Evolutionary conservation across 2,797 vertebrate species (phyloP), one percentile per base, ranked within the genome.

Genomic region (Girardinus metallicus): DNA sequence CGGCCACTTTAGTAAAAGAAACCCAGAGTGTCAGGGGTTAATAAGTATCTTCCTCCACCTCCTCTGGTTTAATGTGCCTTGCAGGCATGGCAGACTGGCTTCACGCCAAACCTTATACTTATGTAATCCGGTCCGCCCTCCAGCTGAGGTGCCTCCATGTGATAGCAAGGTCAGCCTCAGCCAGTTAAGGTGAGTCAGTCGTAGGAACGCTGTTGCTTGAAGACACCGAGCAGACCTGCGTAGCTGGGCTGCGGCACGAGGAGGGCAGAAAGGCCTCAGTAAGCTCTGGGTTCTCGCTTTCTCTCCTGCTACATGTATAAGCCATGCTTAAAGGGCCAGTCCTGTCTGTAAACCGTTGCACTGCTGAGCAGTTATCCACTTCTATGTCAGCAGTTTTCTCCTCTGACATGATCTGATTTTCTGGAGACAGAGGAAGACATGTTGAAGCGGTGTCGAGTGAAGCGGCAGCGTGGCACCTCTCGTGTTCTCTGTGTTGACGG

Each of bases 211-310:
- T 79, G 79, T 90, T 88, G 75, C 89, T 94, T 0, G 93, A 93
- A 77, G 86, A 92, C 70, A 95, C 90, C 0, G 75, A 90, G 85
- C 92, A 92, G 82, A 96, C 96, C 84, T 97, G 95, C 46, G 94
- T 94, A 43, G 95, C 91, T 5, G 92, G 79, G 4, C 93, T 93
- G 81, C 80, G 66, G 62, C 86, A 76, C 13, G 73, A 71, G 75
- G 85, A 78, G 53, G 79, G 75, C 34, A 23, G 87, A 57, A 29
- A 88, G 46, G 72, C 79, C 57, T 82, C 81, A 77, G 75, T 75
- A 16, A 12, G 79, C 47, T 71, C 74, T n/a, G 9, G n/a, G 31
- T 51, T 83, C 66, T 80, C 77, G 51, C 73, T 87, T 77, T 74
- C 74, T 51, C 75, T 82, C 71, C 46, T 80, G 73, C 80, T 75